Evolutionary conservation across 2,797 vertebrate species (phyloP), one percentile per base, ranked within the genome.

Genomic region (Fistularia tabacaria): DNA sequence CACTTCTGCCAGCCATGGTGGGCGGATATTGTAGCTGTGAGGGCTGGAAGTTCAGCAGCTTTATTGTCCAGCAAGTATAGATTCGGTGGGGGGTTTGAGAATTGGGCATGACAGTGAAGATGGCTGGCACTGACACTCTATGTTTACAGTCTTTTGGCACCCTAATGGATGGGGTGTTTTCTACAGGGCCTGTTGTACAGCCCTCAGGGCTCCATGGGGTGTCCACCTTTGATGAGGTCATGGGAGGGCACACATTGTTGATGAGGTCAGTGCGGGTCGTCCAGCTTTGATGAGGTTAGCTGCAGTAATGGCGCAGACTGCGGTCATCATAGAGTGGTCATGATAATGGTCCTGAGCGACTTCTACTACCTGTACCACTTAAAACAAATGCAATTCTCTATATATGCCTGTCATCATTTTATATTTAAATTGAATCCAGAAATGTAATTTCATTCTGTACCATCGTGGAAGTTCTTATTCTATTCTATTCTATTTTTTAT

Each of bases 181-280:
- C 82, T 86, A 80, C 77, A 5, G 66, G 69, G 71, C 70, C 74
- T 61, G 79, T 82, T 54, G 71, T 81, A 25, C 81, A 62, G 72
- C 84, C 80, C 71, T 76, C 44, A 38, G 72, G 74, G 79, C 87
- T 87, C 86, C 43, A 47, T 13, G 66, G 88, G 88, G 70, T 69
- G 74, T 89, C 88, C 83, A 68, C 84, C 88, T 90, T 91, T 91
- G 91, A 92, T 89, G 86, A 90, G 91, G 88, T 91, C 87, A 82
- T 49, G 13, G 60, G 59, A 81, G 90, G 90, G 89, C 87, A 85
- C 41, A 39, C 73, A 59, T 77, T 74, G 72, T 84, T 91, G 91
- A 91, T 91, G 90, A 92, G 91, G 90, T 90, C 89, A 84, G 75
- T 64, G 59, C 64, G 80, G 90, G 90, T 89, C 85, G 72, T 84